Conservation (phyloP, 2,113 vertebrate species). For the Limanda limanda region DNA sequence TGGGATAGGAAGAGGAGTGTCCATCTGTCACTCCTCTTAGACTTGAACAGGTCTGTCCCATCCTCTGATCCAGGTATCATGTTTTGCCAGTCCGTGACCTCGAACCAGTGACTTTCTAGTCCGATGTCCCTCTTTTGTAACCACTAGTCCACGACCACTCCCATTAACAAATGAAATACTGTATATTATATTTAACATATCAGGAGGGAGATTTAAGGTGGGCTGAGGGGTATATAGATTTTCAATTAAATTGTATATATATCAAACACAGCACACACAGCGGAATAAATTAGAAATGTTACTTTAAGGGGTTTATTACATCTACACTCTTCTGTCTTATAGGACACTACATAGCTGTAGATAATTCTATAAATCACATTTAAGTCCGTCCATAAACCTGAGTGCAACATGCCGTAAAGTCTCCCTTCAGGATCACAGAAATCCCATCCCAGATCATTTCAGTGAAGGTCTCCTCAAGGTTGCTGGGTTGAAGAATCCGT, state of each 20-base stretch:
- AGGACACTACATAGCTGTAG: slow-evolving; percentile 17
- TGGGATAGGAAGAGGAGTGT: too few relatives aligned
- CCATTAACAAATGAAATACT: slow-evolving; percentile 18
- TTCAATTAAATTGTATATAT: slow-evolving; percentile 33
- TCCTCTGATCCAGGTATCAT: too few relatives aligned
- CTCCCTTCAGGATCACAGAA: slow-evolving; percentile 21
- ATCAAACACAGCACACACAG: neutral
- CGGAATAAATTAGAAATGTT: slow-evolving; percentile 17
- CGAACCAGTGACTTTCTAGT: too few relatives aligned
- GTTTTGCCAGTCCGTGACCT: too few relatives aligned
- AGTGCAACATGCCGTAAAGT: slow-evolving; percentile 31
- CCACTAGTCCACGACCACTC: too few relatives aligned
- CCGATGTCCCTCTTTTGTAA: too few relatives aligned
- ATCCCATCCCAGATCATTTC: slow-evolving; percentile 37
- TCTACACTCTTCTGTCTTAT: neutral
- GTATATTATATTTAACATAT: neutral
- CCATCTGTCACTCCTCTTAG: too few relatives aligned
- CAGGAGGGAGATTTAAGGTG: neutral
- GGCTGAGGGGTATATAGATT: neutral
- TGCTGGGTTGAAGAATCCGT: neutral
- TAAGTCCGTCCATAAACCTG: slow-evolving; percentile 41
- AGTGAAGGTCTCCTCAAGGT: slow-evolving; percentile 48
- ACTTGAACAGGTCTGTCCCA: too few relatives aligned
- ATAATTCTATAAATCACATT: slow-evolving; percentile 43
- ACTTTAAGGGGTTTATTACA: slow-evolving; percentile 24